phyloP scores from a whole-genome alignment of 2,888 invertebrate species.

The Heliconius ismenius region DNA sequence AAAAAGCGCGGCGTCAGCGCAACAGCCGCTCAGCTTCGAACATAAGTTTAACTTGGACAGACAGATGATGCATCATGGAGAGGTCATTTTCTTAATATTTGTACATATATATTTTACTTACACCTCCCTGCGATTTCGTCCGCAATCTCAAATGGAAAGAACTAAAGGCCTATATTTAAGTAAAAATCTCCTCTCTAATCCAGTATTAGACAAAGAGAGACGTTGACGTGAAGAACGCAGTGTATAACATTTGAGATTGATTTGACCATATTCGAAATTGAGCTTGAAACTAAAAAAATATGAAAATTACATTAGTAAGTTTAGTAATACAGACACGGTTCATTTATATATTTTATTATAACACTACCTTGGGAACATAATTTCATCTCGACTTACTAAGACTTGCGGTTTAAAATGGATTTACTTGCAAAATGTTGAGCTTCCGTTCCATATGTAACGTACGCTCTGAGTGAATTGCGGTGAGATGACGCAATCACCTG shows the following conservation, averaged over 20 bases:
- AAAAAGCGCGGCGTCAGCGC: conserved; percentile 69
- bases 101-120: not conserved
- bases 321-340: not conserved
- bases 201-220: too few species aligned
- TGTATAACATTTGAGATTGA: too few species aligned
- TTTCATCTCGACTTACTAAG: conserved; percentile 1
- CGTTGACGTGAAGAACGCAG: too few species aligned
- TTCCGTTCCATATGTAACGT: conserved; percentile 18
- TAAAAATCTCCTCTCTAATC: too few species aligned
- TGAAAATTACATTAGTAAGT: not conserved
- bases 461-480: conserved; percentile 21
- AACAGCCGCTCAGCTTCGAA: conserved; percentile 79
- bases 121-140: not conserved
- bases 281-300: too few species aligned
- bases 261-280: too few species aligned
- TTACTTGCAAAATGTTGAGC: conserved; percentile 8
- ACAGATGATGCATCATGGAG: conserved; percentile 73
- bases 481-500: not conserved
- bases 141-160: not conserved
- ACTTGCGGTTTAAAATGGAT: conserved; percentile 20
- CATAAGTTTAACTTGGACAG: conserved; percentile 79
- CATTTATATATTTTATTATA: not conserved
- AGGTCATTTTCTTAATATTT: conserved; percentile 53
- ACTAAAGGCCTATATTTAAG: too few species aligned
- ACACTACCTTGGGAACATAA: not conserved